Evolutionary conservation across 2,888 invertebrate genomes (phyloP), one percentile per base, ranked within the genome.

Genomic region (Rhabditoides inermis): DNA sequence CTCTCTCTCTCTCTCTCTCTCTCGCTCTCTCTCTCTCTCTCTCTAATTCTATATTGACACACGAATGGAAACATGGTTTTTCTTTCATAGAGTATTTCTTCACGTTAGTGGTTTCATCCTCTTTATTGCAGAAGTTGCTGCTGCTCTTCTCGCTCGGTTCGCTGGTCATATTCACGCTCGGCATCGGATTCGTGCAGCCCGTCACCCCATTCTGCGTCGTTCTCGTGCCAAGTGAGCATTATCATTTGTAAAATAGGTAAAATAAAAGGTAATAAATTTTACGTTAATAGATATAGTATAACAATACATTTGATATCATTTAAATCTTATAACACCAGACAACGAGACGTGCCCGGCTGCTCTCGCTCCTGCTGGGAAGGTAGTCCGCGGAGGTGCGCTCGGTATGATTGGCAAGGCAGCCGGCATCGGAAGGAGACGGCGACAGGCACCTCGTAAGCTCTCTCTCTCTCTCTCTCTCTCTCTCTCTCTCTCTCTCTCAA

Each of bases 101-200:
- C n/a, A n/a, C n/a, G n/a, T n/a, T n/a, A n/a, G n/a, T n/a, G n/a
- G n/a, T n/a, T n/a, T n/a, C n/a, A n/a, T n/a, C n/a, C n/a, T n/a
- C n/a, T n/a, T n/a, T n/a, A n/a, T 22, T 45, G 65, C 78, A 78
- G 60, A 81, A 82, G 79, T 82, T 87, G 61, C 82, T 98, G 65
- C 82, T 98, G 54, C 79, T 98, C 51, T 88, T 87, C 45, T 91
- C 94, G 0, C 81, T 98, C 48, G 85, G 88, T 41, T 89, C 90
- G 55, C 94, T 95, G 91, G 88, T 98, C 56, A 84, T 92, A 55
- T 98, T 95, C 81, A 98, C 95, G 40, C 83, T 95, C 68, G 90
- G 92, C 1, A 81, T 98, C 70, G 90, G 90, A 57, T 91, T 92
- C 79, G 88, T 95, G 67, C 88, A 90, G 76, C 94, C 95, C 0